Evolutionary conservation across 2,888 invertebrate species (phyloP).

Genomic region (Phoronis australis): DNA sequence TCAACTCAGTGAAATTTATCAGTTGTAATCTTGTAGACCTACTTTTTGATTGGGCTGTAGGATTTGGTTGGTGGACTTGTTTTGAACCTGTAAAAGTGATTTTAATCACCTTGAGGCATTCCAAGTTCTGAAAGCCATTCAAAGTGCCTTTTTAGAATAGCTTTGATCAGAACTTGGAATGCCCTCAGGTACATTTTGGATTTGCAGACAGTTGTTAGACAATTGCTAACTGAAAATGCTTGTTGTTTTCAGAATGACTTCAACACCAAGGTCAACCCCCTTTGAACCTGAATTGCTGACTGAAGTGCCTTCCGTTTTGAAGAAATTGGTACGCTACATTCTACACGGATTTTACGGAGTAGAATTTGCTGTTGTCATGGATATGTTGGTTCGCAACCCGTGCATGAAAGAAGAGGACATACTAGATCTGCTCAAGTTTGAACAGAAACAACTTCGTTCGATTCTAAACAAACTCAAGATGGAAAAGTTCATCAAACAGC

Average conservation of each 20-base stretch:
- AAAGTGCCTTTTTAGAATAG: no score
- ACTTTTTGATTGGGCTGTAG: no score
- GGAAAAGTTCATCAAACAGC: slow-evolving; percentile 70
- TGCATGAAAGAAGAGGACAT: slow-evolving; percentile 63
- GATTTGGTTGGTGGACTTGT: no score
- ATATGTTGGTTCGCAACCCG: slow-evolving; percentile 91
- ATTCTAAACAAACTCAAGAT: slow-evolving; percentile 71
- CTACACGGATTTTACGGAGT: slow-evolving; percentile 89
- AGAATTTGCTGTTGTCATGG: slow-evolving; percentile 89
- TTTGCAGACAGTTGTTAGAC: no score
- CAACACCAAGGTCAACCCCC: neutral
- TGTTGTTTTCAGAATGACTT: neutral
- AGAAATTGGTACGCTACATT: slow-evolving; percentile 79
- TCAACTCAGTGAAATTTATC: no score
- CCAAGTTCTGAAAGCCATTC: no score
- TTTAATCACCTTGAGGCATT: no score
- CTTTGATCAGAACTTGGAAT: no score
- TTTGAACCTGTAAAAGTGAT: no score
- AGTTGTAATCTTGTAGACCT: no score
- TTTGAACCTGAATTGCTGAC: slow-evolving; percentile 59
- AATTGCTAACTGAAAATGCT: no score
- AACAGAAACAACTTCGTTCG: slow-evolving; percentile 82
- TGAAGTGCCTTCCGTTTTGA: slow-evolving; percentile 89
- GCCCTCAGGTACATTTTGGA: no score
- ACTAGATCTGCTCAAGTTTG: slow-evolving; percentile 85